Evolutionary conservation across 2,888 invertebrate species (phyloP).

Genomic region (Luperina testacea): DNA sequence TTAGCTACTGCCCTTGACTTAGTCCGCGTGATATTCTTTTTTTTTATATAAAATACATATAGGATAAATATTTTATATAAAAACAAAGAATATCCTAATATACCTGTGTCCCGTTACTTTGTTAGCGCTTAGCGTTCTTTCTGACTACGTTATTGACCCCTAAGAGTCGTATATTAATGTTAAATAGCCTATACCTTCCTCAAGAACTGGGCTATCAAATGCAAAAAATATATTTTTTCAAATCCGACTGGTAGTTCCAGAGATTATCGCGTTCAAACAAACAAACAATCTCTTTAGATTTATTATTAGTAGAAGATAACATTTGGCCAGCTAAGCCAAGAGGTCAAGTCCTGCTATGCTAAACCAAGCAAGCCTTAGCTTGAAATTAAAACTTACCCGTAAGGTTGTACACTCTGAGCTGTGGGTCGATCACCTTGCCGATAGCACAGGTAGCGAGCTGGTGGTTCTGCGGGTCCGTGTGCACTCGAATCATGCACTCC

Average conservation of each 20-base stretch:
- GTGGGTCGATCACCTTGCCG: slow-evolving; percentile 91
- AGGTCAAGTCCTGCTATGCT: neutral
- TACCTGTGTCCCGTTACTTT: neutral
- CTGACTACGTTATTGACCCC: neutral
- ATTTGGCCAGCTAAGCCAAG: neutral
- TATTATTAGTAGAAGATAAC: neutral
- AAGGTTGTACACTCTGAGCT: slow-evolving; percentile 90
- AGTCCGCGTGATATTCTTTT: neutral
- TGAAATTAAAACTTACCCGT: slow-evolving; percentile 74
- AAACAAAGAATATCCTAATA: no score
- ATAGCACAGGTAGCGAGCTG: slow-evolving; percentile 94
- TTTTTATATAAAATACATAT: neutral
- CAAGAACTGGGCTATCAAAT: neutral
- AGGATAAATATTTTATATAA: no score
- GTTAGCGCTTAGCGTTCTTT: neutral
- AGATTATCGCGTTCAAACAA: neutral
- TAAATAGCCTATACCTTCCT: no score
- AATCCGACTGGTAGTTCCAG: neutral
- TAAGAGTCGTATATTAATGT: neutral
- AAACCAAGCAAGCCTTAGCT: neutral
- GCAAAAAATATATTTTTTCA: neutral
- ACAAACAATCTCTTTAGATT: neutral
- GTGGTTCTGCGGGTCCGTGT: slow-evolving; percentile 95
- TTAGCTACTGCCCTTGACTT: neutral
- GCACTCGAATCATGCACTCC: slow-evolving; percentile 92